phyloP scores from a whole-genome alignment of 35 echinoderm and acorn worm genomes.

The Holothuria glaberrima region DNA sequence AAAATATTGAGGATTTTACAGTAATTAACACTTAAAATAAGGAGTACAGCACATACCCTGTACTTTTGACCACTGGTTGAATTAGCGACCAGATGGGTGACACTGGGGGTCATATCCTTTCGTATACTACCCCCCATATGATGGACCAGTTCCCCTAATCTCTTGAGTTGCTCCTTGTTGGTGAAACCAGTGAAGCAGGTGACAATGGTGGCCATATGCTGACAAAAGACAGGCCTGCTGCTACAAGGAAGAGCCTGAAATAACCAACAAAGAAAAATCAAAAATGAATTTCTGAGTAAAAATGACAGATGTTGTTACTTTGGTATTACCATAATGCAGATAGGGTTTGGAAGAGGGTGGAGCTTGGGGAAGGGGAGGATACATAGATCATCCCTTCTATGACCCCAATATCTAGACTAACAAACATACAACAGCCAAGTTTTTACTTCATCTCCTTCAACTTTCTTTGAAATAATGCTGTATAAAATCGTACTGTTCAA shows the following conservation, averaged over 20 bases:
- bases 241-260: conserved; percentile 71
- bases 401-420: not conserved
- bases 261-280: not conserved
- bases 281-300: not conserved
- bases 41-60: conserved; percentile 69
- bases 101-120: conserved; percentile 86
- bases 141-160: conserved; percentile 84
- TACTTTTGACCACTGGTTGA: conserved; percentile 85
- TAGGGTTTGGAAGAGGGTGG: no score
- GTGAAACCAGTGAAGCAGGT: conserved; percentile 96
- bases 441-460: no score
- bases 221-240: conserved; percentile 83
- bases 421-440: no score
- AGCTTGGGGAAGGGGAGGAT: not conserved
- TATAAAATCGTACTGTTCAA: no score
- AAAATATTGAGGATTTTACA: no score
- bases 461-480: no score
- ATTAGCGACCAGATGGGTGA: conserved; percentile 97
- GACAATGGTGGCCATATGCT: conserved; percentile 80
- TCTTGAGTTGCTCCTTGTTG: conserved; percentile 82
- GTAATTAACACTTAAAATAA: no score
- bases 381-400: not conserved
- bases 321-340: no score
- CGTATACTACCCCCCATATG: conserved; percentile 98
- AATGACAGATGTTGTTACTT: no score